Evolutionary conservation across 2,888 invertebrate genomes (phyloP), one percentile per base, ranked within the genome.

Genomic region (Corbicula japonica): DNA sequence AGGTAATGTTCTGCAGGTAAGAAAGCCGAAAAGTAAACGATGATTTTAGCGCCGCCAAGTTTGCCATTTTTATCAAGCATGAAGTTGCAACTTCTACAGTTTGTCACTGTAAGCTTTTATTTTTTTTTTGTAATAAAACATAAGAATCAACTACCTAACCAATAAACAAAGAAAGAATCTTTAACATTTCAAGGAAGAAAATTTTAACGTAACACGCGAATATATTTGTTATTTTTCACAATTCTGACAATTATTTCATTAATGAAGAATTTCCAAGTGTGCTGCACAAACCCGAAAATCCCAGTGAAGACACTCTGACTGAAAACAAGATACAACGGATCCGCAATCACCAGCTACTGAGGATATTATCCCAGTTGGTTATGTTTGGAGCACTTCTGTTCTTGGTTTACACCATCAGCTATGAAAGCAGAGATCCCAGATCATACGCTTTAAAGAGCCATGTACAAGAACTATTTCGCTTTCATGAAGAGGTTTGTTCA

Each of bases 371-470:
- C 2, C 80, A 77, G 32, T 74, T 87, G 8, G 23, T 80, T 0
- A 28, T 83, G 1, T 86, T 83, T 61, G 75, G 76, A 18, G 75
- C 80, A 2, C 63, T 84, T 6, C 79, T 83, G 10, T 77, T 76
- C 52, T 58, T 83, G 2, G 76, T 86, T 0, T 87, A 82, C 58
- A 84, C 79, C 15, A 84, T 86, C 68, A 86, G 87, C 58, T 87
- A 81, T 73, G 74, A 83, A 26, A 85, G 84, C 44, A 60, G 87
- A 21, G 87, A 87, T 44, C 70, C 83, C 10, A 58, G 82, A 32
- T 84, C 82, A 1, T 85, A 75, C 66, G 58, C 58, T 23, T 52
- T 83, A 10, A 87, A 85, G 41, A 65, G 76, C 23, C 79, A 84
- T 35, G 63, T 87, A 0, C 76, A 80, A 41, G 54, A 79, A 1